Base-by-base conservation (phyloP, 1,140 invertebrate species). In the Cepaea nemoralis region DNA sequence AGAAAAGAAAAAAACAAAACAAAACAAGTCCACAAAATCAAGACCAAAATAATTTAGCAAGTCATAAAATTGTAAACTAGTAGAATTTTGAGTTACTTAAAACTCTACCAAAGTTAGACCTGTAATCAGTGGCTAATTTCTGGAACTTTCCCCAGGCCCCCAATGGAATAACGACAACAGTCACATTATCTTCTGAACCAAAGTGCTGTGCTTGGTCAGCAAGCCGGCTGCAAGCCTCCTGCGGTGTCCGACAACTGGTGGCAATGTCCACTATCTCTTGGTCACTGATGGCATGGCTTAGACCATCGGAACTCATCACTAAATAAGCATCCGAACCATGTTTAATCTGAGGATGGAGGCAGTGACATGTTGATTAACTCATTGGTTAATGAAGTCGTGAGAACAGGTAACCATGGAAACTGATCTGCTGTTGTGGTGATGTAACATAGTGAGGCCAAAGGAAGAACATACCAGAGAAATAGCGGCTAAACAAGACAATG, bases 261-360 rank as follows among this genome's bases (percentile, higher is more conserved):
- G 93, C 89, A 40, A 91, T 90, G 84, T 93, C 91, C 50, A 93
- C 89, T 10, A 93, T 90, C 86, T 94, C 93, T 80, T 93, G 89
- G 85, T 93, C 92, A 82, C 85, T 92, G 86, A 94, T 88, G 0
- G 92, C 92, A 87, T 90, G 92, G 81, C 90, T 93, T 24, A 94
- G 88, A 6, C 93, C 93, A 88, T 94, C 93, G 8, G 93, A 93
- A 8, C 90, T 91, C 12, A 94, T 82, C 8, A 93, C 88, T 0
- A 94, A 81, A 84, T 93, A 94, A 6, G 93, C 90, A 89, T 94
- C 93, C 42, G 90, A 89, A 1, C 92, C 91, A 89, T 94, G 93
- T 83, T 92, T 92, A 2, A 94, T 87, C 92, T 93, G 86, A 83
- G 87, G 84, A 70, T 80, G 31, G 77, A 12, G 50, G 69, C 22